Conservation (phyloP, 2,888 invertebrate genomes). For the Agrochola lota region DNA sequence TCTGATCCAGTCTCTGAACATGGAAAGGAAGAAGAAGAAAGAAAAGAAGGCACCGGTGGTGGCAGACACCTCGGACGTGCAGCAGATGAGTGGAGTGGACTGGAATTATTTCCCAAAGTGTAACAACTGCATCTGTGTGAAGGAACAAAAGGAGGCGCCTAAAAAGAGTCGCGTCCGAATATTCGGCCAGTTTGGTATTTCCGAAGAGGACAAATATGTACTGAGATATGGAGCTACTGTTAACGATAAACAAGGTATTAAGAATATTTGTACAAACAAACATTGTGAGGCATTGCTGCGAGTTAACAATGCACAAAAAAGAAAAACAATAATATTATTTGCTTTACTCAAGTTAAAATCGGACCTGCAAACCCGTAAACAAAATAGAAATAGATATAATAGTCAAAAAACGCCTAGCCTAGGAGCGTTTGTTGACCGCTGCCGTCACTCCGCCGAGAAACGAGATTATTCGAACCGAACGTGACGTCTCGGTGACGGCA, state of each 20-base stretch:
- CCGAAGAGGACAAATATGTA: constrained; percentile 79
- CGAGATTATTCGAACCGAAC: not conserved
- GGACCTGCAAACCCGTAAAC: not conserved
- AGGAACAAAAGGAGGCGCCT: not conserved
- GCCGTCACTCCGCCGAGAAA: not conserved
- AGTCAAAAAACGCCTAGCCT: not conserved
- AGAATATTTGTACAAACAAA: not conserved
- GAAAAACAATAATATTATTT: too few relatives aligned
- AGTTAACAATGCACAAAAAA: not conserved
- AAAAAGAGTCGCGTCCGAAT: constrained; percentile 77
- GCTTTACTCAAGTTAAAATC: not conserved
- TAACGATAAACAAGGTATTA: constrained; percentile 77
- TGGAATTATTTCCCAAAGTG: constrained; percentile 15
- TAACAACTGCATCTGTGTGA: constrained; percentile 13
- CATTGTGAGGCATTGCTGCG: not conserved
- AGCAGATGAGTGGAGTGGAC: not conserved
- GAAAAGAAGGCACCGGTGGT: constrained; percentile 56
- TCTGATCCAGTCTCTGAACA: constrained; percentile 76
- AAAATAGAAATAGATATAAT: not conserved
- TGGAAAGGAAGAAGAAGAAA: constrained; percentile 78
- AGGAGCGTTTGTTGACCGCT: not conserved
- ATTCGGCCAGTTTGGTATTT: constrained; percentile 80
- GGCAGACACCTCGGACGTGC: constrained; percentile 7
- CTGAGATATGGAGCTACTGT: constrained; percentile 82
- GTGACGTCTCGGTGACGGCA: not conserved